Evolutionary conservation across 23 tunicate genomes (phyloP), one percentile per base, ranked within the genome.

Genomic region (Botrylloides violaceus): DNA sequence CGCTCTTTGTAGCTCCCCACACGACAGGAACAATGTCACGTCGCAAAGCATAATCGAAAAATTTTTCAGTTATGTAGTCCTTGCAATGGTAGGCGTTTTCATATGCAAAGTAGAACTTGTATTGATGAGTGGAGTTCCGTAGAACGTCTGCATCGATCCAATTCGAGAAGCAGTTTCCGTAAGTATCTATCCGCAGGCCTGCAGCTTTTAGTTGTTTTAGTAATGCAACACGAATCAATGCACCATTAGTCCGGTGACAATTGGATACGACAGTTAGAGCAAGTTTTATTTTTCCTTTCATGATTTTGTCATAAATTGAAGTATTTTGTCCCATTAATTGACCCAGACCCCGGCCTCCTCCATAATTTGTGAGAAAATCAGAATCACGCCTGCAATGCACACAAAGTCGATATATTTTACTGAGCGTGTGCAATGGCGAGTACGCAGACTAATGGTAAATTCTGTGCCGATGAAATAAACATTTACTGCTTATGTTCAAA

Each of bases 51-150:
- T 72, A 29, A 0, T 37, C 65, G 31, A 27, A 72, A 34, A 72
- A 72, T 34, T 72, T 72, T 58, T 72, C 77, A 7, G 77, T 56
- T 24, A 72, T 58, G 77, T 72, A 72, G 34, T 57, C 66, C 22
- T 31, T 55, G 31, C 77, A 72, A 68, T 72, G 77, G 21, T 72
- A 72, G 27, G 77, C 29, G 38, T 77, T 77, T 38, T 77, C 81
- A 47, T 64, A 77, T 26, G 81, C 75, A 21, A 77, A 59, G 77
- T 38, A 77, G 29, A 77, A 77, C 78, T 77, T 77, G 2, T 68
- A 68, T 18, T 39, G 43, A 24, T 5, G 12, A 36, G 36, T 23
- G 21, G 37, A 4, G 15, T 43, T 15, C 53, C 9, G 53, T 15
- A 43, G 53, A 9, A 7, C 53, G 9, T 43, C 53, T 23, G 57